Evolutionary conservation across 2,113 vertebrate species (phyloP), one percentile per base, ranked within the genome.

Genomic region (Pachypanchax playfairii): DNA sequence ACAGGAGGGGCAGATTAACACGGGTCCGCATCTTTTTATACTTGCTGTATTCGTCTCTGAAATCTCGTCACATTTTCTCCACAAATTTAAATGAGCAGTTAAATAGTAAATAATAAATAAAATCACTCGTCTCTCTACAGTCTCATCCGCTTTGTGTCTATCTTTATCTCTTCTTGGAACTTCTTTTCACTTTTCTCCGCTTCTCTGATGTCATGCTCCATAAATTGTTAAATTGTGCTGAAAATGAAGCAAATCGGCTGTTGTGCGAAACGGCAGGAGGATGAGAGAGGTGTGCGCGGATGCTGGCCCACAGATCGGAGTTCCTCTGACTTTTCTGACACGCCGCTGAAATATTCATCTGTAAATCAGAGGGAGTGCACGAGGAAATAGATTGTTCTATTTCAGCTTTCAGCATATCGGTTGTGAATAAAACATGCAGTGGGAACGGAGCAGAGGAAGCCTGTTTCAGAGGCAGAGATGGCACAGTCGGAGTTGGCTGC

Each of bases 211-310:
- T 4, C 58, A 73, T 73, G 48, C 71, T 70, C 61, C 62, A 36
- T 62, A 85, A 83, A 87, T 88, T 90, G 87, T 90, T 89, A 87
- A 89, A 90, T 90, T 84, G 87, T 84, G 85, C 78, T 82, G 85
- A 88, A 90, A 90, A 89, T 87, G 68, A 87, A 78, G 82, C 80
- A 86, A 86, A 90, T 83, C 73, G 73, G 75, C 78, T 78, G 73
- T 78, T 76, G 75, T 80, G 76, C 83, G 71, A 74, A 77, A 72
- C 51, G 25, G 36, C 39, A 49, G 57, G 54, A 61, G 61, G 74
- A 57, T 22, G 67, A 43, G 67, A 57, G 63, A 71, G 67, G 72
- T 65, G 65, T 73, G 54, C n/a, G 75, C 69, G 48, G 59, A 77
- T 39, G 42, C 62, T 68, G 2, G 35, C 79, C 71, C 10, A 36